These are phyloP conservation scores for Nestor notabilis DNA, from an alignment of 2,113 vertebrate species.

Conservation along the genomic window DNA sequence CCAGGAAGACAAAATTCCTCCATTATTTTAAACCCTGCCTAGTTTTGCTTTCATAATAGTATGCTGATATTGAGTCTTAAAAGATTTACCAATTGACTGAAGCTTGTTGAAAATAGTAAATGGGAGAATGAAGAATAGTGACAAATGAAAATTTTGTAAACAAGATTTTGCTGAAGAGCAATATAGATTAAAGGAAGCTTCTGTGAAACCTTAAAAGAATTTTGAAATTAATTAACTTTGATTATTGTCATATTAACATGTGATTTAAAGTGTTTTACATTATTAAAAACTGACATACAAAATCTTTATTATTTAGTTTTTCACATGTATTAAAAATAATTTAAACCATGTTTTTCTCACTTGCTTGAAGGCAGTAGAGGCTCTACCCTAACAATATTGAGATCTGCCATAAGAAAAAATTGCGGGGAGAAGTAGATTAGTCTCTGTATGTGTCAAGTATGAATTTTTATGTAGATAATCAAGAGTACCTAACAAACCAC, in stretches of 20 bases:
- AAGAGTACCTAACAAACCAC: background rate
- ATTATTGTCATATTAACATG: background rate
- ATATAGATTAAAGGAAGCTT: background rate
- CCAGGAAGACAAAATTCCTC: background rate
- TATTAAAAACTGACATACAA: background rate
- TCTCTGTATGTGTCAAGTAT: background rate
- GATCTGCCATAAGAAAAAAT: background rate
- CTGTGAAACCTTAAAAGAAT: background rate
- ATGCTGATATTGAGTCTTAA: background rate
- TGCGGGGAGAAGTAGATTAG: background rate
- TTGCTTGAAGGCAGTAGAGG: background rate
- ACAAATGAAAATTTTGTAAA: background rate
- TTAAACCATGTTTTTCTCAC: background rate
- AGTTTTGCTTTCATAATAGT: background rate
- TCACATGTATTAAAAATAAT: background rate
- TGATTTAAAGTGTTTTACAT: background rate
- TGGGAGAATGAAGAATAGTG: background rate
- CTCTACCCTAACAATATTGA: background rate
- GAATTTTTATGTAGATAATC: background rate
- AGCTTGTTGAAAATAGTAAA: background rate
- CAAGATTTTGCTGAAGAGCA: background rate
- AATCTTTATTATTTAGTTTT: background rate
- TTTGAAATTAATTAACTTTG: background rate
- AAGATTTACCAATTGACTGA: background rate
- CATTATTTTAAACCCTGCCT: background rate